phyloP scores from a whole-genome alignment of 1,140 invertebrate genomes.

The Drosophila bifasciata region DNA sequence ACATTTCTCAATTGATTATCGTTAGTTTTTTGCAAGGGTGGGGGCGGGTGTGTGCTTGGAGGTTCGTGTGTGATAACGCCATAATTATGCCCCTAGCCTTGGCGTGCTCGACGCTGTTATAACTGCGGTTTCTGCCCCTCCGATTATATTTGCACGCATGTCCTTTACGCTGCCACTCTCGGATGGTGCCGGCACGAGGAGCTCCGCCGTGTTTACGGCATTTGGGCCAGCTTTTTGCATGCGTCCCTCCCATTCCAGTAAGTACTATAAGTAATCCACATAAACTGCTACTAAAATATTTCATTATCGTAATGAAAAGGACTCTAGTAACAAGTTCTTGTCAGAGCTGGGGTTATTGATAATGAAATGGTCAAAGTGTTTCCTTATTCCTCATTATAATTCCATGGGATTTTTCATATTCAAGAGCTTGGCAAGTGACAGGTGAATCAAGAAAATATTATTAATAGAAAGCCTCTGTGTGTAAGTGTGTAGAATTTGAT shows the following conservation, averaged over 20 bases:
- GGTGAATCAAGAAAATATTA: too few relatives aligned
- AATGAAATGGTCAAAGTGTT: constrained; percentile 53
- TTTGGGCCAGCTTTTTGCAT: constrained; percentile 62
- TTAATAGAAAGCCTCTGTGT: background rate
- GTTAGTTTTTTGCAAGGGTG: constrained; percentile 56
- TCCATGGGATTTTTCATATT: background rate
- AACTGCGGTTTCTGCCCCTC: constrained; percentile 61
- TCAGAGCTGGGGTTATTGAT: constrained; percentile 52
- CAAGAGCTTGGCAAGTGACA: background rate
- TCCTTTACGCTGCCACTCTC: constrained; percentile 37
- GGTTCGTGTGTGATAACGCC: constrained; percentile 70
- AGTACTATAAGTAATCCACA: constrained; percentile 78
- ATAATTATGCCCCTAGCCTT: constrained; percentile 75
- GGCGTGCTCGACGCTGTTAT: constrained; percentile 59
- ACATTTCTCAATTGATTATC: constrained; percentile 82
- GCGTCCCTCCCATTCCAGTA: constrained; percentile 62
- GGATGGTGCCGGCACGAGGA: constrained; percentile 2
- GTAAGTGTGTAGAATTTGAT: background rate
- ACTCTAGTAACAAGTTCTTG: constrained; percentile 41
- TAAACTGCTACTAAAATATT: constrained; percentile 80
- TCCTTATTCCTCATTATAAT: background rate
- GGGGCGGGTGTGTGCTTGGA: constrained; percentile 10
- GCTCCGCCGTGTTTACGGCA: constrained; percentile 64
- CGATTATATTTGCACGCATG: constrained; percentile 76
- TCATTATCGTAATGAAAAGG: constrained; percentile 80